Conservation (phyloP, 1,140 invertebrate species). For the Schlechtendalia chinensis region DNA sequence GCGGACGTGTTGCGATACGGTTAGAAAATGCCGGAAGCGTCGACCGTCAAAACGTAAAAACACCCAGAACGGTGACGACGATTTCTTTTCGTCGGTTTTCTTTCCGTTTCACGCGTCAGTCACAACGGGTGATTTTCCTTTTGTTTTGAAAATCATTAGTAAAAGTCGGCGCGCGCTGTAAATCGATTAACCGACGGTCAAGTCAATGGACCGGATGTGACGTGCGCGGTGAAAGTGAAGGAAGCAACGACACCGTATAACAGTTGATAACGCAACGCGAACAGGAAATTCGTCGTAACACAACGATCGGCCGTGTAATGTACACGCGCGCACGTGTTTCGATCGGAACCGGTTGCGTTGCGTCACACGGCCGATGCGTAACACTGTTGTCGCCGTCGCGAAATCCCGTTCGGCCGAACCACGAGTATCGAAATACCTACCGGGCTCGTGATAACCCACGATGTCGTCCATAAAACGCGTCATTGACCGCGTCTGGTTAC, state of each 20-base stretch:
- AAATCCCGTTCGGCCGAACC: conserved; percentile 42
- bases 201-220: conserved; percentile 47
- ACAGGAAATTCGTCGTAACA: neutral
- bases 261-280: neutral
- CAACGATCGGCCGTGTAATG: neutral
- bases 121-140: neutral
- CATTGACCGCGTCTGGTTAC: no score
- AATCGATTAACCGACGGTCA: conserved; percentile 47
- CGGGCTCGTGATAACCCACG: no score
- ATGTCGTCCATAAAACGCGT: no score
- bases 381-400: neutral
- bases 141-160: conserved; percentile 2
- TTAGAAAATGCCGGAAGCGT: conserved; percentile 24
- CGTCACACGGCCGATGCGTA: conserved; percentile 1
- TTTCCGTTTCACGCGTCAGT: conserved; percentile 7
- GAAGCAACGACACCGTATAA: no score
- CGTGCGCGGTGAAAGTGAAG: conserved; percentile 28
- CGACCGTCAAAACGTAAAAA: neutral
- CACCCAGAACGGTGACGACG: neutral
- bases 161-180: conserved; percentile 5
- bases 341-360: conserved; percentile 31
- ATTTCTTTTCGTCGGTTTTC: conserved; percentile 11
- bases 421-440: no score
- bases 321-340: no score
- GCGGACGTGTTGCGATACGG: neutral